Conservation (phyloP, 1,140 invertebrate genomes). For the Choristoneura fumiferana region DNA sequence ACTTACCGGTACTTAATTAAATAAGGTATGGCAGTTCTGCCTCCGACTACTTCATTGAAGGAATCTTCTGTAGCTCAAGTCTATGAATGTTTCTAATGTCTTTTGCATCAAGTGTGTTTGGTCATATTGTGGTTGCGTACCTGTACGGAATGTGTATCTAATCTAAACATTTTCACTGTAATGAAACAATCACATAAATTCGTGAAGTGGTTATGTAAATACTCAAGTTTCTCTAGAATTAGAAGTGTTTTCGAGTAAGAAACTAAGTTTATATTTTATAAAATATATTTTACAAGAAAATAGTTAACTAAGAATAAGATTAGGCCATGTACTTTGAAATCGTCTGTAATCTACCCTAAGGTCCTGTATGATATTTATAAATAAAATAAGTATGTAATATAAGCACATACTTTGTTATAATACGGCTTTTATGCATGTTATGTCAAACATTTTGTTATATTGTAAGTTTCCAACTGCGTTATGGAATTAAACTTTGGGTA, state of each 20-base stretch:
- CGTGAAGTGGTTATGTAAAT: slow-evolving; percentile 58
- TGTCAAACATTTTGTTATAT: slow-evolving; percentile 46
- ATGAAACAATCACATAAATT: slow-evolving; percentile 23
- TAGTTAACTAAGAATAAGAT: slow-evolving; percentile 22
- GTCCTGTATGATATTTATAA: neutral
- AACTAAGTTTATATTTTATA: slow-evolving; percentile 63
- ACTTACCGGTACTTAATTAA: no score
- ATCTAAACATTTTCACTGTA: no score
- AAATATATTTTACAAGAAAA: slow-evolving; percentile 38
- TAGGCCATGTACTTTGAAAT: slow-evolving; percentile 26
- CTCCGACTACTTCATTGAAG: no score
- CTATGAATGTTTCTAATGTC: no score
- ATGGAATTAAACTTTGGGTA: slow-evolving; percentile 3
- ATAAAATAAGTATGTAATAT: slow-evolving; percentile 21
- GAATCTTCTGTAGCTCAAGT: no score
- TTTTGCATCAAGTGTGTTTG: no score
- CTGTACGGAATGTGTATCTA: no score
- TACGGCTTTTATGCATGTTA: slow-evolving; percentile 38
- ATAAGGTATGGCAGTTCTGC: no score
- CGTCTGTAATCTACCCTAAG: slow-evolving; percentile 18
- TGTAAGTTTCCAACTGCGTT: neutral
- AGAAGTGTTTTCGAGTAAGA: slow-evolving; percentile 32
- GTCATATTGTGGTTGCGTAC: no score
- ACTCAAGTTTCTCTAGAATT: slow-evolving; percentile 49
- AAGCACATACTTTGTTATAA: slow-evolving; percentile 24